Evolutionary conservation across 92 coral and sea anemone species (phyloP).

Genomic region (Ricordea florida): DNA sequence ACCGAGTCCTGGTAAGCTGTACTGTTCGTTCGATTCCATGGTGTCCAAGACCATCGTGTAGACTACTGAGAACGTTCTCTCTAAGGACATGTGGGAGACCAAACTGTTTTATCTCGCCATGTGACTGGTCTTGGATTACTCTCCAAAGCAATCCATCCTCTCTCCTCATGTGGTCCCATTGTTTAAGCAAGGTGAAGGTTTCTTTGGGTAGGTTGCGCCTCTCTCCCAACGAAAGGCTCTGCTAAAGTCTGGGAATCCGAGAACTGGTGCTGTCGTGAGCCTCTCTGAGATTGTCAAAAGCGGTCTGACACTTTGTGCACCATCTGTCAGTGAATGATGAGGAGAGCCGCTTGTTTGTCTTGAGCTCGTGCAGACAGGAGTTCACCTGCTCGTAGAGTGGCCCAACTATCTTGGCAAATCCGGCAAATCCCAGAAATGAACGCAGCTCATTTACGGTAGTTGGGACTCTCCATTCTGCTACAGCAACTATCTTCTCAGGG

Average conservation of each 20-base stretch:
- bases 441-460: conserved; percentile 50
- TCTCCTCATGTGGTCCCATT: conserved; percentile 26
- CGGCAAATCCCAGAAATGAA: conserved; percentile 64
- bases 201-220: conserved; percentile 2
- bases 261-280: conserved; percentile 27
- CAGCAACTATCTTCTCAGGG: conserved; percentile 57
- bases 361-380: conserved; percentile 35
- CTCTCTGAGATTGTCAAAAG: no score
- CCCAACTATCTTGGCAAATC: conserved; percentile 57
- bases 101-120: conserved; percentile 10
- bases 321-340: conserved; percentile 22
- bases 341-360: conserved; percentile 8
- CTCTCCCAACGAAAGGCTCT: conserved; percentile 38
- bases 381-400: conserved; percentile 64
- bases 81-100: background rate
- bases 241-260: conserved; percentile 36
- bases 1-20: conserved; percentile 19
- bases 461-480: conserved; percentile 56
- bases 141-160: conserved; percentile 28
- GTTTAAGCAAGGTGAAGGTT: conserved; percentile 9
- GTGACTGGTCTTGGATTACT: conserved; percentile 10
- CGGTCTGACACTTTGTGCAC: no score
- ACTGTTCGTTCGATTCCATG: conserved; percentile 34
- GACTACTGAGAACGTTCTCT: conserved; percentile 5
- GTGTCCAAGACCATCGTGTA: conserved; percentile 47